phyloP scores from a whole-genome alignment of 64 coral and sea anemone genomes.

The Anthopleura sola region DNA sequence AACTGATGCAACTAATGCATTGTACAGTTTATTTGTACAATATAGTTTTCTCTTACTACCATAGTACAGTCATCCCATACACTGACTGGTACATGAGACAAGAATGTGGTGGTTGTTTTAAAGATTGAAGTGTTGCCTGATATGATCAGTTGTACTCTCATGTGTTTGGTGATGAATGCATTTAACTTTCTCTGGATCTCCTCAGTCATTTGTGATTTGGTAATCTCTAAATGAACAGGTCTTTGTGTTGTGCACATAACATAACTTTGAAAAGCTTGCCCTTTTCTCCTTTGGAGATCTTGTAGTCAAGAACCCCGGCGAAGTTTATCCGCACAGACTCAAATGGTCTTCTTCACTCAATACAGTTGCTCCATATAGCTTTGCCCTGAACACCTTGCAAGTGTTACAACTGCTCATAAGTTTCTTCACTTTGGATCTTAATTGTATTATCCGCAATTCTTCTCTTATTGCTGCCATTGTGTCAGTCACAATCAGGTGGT shows the following conservation, averaged over 20 bases:
- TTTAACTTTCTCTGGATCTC: conserved; percentile 62
- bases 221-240: conserved; percentile 66
- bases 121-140: conserved; percentile 29
- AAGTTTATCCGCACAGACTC: not conserved
- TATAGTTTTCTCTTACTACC: no score
- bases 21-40: no score
- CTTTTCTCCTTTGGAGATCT: conserved; percentile 37
- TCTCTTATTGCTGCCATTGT: conserved; percentile 18
- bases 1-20: no score
- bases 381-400: conserved; percentile 48
- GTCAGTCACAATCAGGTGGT: conserved; percentile 38
- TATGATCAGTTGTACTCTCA: conserved; percentile 30
- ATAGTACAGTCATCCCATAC: no score
- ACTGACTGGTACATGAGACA: no score
- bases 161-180: conserved; percentile 34
- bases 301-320: conserved; percentile 33
- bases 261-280: conserved; percentile 51
- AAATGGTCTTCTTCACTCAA: not conserved
- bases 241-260: conserved; percentile 52
- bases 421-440: conserved; percentile 60
- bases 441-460: conserved; percentile 50
- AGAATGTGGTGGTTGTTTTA: no score
- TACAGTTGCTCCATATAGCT: conserved; percentile 38
- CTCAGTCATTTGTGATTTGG: conserved; percentile 40
- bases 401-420: conserved; percentile 28